phyloP scores from a whole-genome alignment of 2,888 invertebrate species.

The Eurytoma adleriae region DNA sequence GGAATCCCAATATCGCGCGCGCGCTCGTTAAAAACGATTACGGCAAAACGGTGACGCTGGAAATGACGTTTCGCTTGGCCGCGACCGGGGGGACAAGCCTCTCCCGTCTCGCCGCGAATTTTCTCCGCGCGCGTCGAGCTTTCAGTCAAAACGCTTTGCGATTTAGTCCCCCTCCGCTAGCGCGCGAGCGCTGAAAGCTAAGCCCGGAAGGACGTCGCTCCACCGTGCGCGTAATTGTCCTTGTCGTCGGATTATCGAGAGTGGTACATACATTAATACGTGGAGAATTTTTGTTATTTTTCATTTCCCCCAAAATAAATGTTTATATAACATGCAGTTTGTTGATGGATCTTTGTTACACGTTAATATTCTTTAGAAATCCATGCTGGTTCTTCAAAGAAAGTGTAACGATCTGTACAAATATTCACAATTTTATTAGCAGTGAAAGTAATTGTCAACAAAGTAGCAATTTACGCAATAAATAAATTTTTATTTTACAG shows the following conservation, averaged over 20 bases:
- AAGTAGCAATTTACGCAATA: no score
- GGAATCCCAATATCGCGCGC: slow-evolving; percentile 64
- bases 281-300: neutral
- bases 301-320: no score
- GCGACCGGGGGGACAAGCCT: no score
- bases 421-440: no score
- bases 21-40: slow-evolving; percentile 65
- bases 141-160: slow-evolving; percentile 29
- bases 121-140: slow-evolving; percentile 7
- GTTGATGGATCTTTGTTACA: no score
- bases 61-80: slow-evolving; percentile 33
- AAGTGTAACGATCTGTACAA: no score
- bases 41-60: slow-evolving; percentile 40
- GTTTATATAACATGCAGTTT: no score
- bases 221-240: slow-evolving; percentile 12
- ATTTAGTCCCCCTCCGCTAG: neutral
- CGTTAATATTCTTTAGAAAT: no score
- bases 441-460: no score
- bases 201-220: neutral
- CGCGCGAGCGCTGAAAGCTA: no score
- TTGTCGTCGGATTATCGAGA: slow-evolving; percentile 28
- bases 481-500: no score
- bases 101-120: neutral
- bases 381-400: no score
- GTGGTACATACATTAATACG: neutral